These are phyloP conservation scores for Orgyia antiqua DNA, from an alignment of 2,888 invertebrate species.

Conservation along the genomic window DNA sequence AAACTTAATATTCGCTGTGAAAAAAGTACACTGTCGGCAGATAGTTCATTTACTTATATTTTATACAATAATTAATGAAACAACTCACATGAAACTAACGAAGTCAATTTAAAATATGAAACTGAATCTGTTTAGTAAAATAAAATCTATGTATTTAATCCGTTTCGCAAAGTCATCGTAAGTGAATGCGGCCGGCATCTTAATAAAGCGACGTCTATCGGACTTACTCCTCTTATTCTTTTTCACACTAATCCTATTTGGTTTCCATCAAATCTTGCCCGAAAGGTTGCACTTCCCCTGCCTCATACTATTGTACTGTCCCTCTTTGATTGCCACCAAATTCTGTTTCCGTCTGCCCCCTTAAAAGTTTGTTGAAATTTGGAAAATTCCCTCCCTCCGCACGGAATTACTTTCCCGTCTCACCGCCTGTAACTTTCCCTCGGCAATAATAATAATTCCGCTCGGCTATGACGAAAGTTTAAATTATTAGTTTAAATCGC, in stretches of 20 bases:
- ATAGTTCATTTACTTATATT: slow-evolving; percentile 4
- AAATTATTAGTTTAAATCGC: slow-evolving; percentile 74
- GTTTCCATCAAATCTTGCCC: slow-evolving; percentile 72
- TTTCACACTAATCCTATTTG: slow-evolving; percentile 71
- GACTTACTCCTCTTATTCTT: slow-evolving; percentile 63
- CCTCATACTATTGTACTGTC: slow-evolving; percentile 21
- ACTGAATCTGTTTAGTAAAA: slow-evolving; percentile 39
- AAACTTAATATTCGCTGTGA: too few relatives aligned
- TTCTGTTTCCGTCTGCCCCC: slow-evolving; percentile 70
- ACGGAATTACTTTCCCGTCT: slow-evolving; percentile 71
- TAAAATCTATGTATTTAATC: slow-evolving; percentile 24
- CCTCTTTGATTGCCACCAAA: slow-evolving; percentile 63
- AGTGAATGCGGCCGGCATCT: slow-evolving; percentile 29
- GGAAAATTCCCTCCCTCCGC: slow-evolving; percentile 46
- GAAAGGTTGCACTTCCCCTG: slow-evolving; percentile 47
- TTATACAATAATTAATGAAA: slow-evolving; percentile 12
- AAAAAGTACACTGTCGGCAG: too few relatives aligned
- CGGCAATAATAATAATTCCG: slow-evolving; percentile 71
- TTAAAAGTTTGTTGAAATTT: slow-evolving; percentile 59
- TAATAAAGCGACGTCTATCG: slow-evolving; percentile 46
- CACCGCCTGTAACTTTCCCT: slow-evolving; percentile 54
- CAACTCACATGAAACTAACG: slow-evolving; percentile 8
- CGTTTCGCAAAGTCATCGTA: slow-evolving; percentile 22
- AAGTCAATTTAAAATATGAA: slow-evolving; percentile 27
- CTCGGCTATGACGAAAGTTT: slow-evolving; percentile 71